A percentile compares a stretch with the other conserved stretches of the same genome.
Conservation (phyloP, 1,140 invertebrate genomes). For the Drosophila chauvacae region DNA sequence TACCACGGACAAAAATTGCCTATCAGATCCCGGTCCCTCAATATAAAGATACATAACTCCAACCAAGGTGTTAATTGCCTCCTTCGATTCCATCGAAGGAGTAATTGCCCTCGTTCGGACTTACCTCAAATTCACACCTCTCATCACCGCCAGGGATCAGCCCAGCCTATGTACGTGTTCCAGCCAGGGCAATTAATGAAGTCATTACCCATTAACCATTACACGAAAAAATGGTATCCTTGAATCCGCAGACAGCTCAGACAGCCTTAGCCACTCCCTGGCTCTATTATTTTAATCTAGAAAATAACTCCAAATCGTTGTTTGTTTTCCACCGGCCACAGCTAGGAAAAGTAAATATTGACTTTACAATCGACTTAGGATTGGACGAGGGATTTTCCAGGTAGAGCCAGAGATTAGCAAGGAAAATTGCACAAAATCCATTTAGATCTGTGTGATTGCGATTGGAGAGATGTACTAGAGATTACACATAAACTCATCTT, state of each 20-base stretch:
- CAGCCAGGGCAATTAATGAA: conserved; percentile 64
- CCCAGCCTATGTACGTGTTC: conserved; percentile 43
- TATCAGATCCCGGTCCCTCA: conserved; percentile 15
- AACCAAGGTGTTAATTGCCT: conserved; percentile 78
- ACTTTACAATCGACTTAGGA: conserved; percentile 76
- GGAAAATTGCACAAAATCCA: conserved; percentile 65
- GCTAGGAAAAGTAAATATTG: conserved; percentile 77
- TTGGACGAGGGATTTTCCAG: conserved; percentile 35
- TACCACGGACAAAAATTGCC: not conserved
- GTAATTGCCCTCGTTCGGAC: conserved; percentile 63
- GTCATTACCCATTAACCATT: conserved; percentile 46
- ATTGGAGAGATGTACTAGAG: conserved; percentile 4
- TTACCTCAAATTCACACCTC: conserved; percentile 80
- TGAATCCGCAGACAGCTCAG: conserved; percentile 61
- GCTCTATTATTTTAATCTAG: conserved; percentile 74
- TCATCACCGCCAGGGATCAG: conserved; percentile 25
- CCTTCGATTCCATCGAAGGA: conserved; percentile 57
- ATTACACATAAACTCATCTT: too few species aligned
- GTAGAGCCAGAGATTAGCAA: conserved; percentile 53
- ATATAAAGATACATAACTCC: conserved; percentile 40
- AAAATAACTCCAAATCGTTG: conserved; percentile 24
- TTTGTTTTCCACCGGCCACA: conserved; percentile 24
- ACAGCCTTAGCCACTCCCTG: conserved; percentile 33
- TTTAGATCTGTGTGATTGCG: conserved; percentile 45
- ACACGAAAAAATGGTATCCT: conserved; percentile 28